These are phyloP conservation scores for Lamprotornis superbus DNA, from an alignment of 2,113 vertebrate species.

Conservation along the genomic window DNA sequence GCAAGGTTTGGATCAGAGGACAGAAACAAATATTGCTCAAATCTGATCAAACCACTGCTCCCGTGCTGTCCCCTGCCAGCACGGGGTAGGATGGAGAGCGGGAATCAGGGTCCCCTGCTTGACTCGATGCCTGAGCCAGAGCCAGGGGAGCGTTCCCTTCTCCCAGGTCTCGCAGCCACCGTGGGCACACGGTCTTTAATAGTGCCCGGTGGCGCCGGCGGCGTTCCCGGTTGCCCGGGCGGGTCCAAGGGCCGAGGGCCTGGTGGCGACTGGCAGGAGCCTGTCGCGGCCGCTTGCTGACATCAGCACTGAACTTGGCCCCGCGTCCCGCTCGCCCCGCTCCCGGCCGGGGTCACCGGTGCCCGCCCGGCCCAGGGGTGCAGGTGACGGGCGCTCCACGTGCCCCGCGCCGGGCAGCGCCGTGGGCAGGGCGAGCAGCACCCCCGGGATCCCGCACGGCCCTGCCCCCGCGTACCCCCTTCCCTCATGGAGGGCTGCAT, in stretches of 20 bases:
- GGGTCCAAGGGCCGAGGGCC: conserved; percentile 9
- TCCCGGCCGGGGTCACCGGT: not conserved
- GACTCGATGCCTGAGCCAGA: rapidly evolving
- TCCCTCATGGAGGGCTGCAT: not conserved
- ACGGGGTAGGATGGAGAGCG: not conserved
- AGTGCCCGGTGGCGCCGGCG: not conserved
- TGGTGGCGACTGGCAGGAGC: not conserved
- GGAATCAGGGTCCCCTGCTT: rapidly evolving
- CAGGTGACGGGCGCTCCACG: not conserved
- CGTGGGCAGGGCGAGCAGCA: not conserved
- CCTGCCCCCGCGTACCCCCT: not conserved
- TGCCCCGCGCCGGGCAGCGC: not conserved
- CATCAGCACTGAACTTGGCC: conserved; percentile 34
- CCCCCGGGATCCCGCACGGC: not conserved
- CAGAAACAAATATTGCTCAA: not conserved
- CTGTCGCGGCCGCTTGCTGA: not conserved
- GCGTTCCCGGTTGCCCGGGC: not conserved
- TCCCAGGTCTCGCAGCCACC: not conserved
- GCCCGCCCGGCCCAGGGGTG: not conserved
- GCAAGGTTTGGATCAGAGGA: not conserved
- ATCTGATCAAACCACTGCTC: not conserved
- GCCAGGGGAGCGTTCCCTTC: not conserved
- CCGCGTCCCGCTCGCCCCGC: not conserved
- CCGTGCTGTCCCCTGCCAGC: rapidly evolving
- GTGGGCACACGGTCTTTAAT: not conserved